phyloP scores from a whole-genome alignment of 2,888 invertebrate genomes.

The Aspidiotus destructor region DNA sequence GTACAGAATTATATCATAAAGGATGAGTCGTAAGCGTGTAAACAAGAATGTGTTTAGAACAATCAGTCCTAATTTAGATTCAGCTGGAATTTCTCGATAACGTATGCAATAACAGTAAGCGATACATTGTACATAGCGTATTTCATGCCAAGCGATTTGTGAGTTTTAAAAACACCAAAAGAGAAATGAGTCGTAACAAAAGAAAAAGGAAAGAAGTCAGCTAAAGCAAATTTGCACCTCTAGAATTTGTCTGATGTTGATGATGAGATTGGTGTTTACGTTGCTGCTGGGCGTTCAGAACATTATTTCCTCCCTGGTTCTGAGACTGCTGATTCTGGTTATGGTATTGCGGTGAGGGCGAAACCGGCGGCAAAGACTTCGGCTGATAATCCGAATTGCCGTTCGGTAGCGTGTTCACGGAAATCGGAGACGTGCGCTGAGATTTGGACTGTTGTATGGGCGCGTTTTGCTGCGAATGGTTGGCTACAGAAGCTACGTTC shows the following conservation, averaged over 20 bases:
- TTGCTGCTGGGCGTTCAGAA: slow-evolving; percentile 4
- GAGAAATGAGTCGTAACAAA: too few species aligned
- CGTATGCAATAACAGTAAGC: too few species aligned
- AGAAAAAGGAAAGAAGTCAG: too few species aligned
- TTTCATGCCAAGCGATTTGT: too few species aligned
- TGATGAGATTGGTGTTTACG: slow-evolving; percentile 19
- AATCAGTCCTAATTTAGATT: too few species aligned
- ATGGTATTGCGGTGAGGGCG: slow-evolving; percentile 37
- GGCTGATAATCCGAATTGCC: slow-evolving; percentile 19
- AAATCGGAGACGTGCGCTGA: slow-evolving; percentile 26
- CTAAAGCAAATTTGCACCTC: neutral
- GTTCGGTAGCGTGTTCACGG: slow-evolving; percentile 15
- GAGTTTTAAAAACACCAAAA: too few species aligned
- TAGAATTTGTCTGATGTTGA: slow-evolving; percentile 7
- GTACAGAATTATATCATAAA: too few species aligned
- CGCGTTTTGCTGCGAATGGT: slow-evolving; percentile 11
- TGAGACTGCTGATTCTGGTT: slow-evolving; percentile 38
- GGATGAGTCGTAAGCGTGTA: too few species aligned
- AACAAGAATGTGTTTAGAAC: too few species aligned
- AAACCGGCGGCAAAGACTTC: slow-evolving; percentile 7
- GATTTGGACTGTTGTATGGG: slow-evolving; percentile 15
- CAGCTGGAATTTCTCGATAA: too few species aligned
- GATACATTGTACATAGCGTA: too few species aligned
- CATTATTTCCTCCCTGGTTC: slow-evolving; percentile 37
- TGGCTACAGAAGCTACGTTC: slow-evolving; percentile 17